Percentiles rank a stretch among this genome's conserved stretches.
Evolutionary conservation across 2,797 vertebrate genomes (phyloP).

Genomic region (Cirrhinus mrigala): DNA sequence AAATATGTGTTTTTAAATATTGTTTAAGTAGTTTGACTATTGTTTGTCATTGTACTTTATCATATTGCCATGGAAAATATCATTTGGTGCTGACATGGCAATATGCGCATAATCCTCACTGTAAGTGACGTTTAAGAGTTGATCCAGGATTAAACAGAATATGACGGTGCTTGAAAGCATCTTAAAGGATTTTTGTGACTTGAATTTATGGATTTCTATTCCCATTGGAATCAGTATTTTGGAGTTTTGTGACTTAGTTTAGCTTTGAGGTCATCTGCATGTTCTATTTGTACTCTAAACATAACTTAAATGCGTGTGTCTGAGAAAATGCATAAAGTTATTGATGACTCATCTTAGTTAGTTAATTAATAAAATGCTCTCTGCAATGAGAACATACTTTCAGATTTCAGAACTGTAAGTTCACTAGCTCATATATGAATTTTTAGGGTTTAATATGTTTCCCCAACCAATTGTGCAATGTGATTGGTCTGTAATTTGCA

Average conservation of each 20-base stretch:
- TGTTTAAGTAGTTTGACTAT: not conserved
- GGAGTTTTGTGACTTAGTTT: not conserved
- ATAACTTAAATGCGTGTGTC: no score
- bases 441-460: not conserved
- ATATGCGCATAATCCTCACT: constrained; percentile 13
- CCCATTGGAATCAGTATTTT: not conserved
- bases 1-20: not conserved
- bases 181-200: constrained; percentile 9
- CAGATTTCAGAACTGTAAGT: not conserved
- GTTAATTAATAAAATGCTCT: not conserved
- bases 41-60: not conserved
- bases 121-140: not conserved
- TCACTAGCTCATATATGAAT: not conserved
- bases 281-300: not conserved
- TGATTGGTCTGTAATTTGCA: not conserved
- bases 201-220: not conserved
- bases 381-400: not conserved
- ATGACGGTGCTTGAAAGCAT: not conserved
- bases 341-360: not conserved
- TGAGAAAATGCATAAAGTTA: no score
- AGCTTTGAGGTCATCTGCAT: not conserved
- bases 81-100: not conserved
- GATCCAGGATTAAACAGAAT: not conserved
- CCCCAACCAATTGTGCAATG: not conserved
- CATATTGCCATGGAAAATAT: not conserved